Conservation (phyloP, 2,113 vertebrate genomes). For the Mus musculus region GRCm39 chr1:22391001-22391500, state of each 20-base stretch:
- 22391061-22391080: rapidly evolving
- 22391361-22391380: background rate
- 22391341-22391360: no score
- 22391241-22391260: background rate
- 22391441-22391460: background rate
- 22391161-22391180: background rate
- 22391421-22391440: background rate
- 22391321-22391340: background rate
- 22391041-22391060: background rate
- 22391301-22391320: background rate
- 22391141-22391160: background rate
- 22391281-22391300: background rate
- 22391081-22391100: background rate
- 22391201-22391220: background rate
- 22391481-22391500: background rate
- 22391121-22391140: background rate
- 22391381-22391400: background rate
- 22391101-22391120: background rate
- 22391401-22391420: background rate
- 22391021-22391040: background rate
- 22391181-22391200: background rate
- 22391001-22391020: background rate
- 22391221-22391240: background rate
- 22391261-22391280: background rate
- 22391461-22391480: background rate